Evolutionary conservation across 2,888 invertebrate species (phyloP).

Genomic region (Hyalella azteca): DNA sequence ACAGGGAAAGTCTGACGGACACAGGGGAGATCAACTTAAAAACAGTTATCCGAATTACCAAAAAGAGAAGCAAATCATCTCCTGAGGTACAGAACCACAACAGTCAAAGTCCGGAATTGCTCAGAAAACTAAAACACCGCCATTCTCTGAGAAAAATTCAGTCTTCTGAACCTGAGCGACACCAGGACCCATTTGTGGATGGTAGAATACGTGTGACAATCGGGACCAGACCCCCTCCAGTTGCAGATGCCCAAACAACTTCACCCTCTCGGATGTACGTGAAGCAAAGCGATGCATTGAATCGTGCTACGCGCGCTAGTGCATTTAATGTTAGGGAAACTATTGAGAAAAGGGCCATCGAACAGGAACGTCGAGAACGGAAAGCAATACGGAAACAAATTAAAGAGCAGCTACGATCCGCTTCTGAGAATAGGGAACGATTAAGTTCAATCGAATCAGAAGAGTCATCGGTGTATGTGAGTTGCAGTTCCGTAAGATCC

Average conservation of each 20-base stretch:
- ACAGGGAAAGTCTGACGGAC: slow-evolving; percentile 54
- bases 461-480: slow-evolving; percentile 48
- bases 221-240: slow-evolving; percentile 38
- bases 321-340: slow-evolving; percentile 58
- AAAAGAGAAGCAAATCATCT: slow-evolving; percentile 53
- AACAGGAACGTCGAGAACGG: slow-evolving; percentile 54
- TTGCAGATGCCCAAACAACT: background rate
- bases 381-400: slow-evolving; percentile 50
- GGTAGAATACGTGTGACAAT: slow-evolving; percentile 54
- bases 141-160: slow-evolving; percentile 40
- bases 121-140: slow-evolving; percentile 42
- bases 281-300: slow-evolving; percentile 52
- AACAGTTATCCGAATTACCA: slow-evolving; percentile 55
- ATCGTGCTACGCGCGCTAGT: slow-evolving; percentile 55
- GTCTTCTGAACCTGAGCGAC: background rate
- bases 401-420: slow-evolving; percentile 49
- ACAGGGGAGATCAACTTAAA: slow-evolving; percentile 51
- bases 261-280: slow-evolving; percentile 55
- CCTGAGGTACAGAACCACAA: background rate
- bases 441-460: slow-evolving; percentile 47
- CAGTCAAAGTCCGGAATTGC: slow-evolving; percentile 28
- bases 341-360: slow-evolving; percentile 56
- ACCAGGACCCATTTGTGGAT: slow-evolving; percentile 25
- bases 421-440: slow-evolving; percentile 51
- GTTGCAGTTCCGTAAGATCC: slow-evolving; percentile 51